Evolutionary conservation across 2,113 vertebrate genomes (phyloP).

Genomic region (Petaurus breviceps): DNA sequence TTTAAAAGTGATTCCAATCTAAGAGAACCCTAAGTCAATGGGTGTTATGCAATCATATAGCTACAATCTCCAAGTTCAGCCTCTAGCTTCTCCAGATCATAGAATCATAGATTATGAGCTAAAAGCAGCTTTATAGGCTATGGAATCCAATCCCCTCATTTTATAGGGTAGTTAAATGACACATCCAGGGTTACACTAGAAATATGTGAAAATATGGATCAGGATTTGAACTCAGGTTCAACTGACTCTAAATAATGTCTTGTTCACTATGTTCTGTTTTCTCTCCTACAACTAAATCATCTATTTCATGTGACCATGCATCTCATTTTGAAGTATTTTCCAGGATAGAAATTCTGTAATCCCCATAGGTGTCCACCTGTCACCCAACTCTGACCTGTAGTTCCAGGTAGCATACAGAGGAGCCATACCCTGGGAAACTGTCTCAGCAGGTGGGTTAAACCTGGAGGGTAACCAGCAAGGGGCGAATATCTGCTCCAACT

Average conservation of each 20-base stretch:
- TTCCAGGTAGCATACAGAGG: not conserved
- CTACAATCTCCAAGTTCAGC: not conserved
- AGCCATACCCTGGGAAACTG: not conserved
- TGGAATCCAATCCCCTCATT: not conserved
- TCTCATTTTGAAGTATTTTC: not conserved
- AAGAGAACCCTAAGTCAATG: not conserved
- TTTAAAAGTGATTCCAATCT: not conserved
- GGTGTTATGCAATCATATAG: not conserved
- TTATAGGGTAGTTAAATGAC: not conserved
- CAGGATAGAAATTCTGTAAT: not conserved
- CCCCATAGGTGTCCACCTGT: not conserved
- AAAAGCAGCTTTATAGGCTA: not conserved
- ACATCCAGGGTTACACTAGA: not conserved
- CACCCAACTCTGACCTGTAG: not conserved
- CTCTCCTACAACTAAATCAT: not conserved
- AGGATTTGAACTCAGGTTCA: not conserved
- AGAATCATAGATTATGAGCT: not conserved
- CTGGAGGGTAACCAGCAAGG: too few relatives aligned
- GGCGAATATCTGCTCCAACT: not conserved
- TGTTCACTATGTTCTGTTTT: not conserved
- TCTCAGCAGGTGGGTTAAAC: not conserved
- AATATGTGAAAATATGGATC: not conserved
- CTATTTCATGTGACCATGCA: not conserved
- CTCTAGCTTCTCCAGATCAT: not conserved
- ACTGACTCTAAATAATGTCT: not conserved